phyloP scores from a whole-genome alignment of 2,888 invertebrate genomes.

The Melieria omissa region DNA sequence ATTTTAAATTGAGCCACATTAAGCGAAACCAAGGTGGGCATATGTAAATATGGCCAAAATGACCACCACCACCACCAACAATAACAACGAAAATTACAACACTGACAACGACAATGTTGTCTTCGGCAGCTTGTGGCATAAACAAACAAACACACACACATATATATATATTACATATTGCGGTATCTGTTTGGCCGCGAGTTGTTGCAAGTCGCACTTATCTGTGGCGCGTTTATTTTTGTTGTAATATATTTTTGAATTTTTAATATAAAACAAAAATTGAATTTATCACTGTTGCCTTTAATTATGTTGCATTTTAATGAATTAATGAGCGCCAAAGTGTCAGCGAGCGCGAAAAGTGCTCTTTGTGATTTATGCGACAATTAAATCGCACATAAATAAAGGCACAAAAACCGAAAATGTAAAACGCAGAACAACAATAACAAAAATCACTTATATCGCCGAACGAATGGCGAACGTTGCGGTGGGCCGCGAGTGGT shows the following conservation, averaged over 20 bases:
- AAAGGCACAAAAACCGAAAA: too few species aligned
- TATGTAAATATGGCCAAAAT: neutral
- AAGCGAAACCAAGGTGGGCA: neutral
- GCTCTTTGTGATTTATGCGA: slow-evolving; percentile 26
- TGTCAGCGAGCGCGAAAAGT: slow-evolving; percentile 38
- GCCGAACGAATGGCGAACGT: too few species aligned
- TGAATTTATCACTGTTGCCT: slow-evolving; percentile 37
- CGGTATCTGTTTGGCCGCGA: neutral
- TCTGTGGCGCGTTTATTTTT: neutral
- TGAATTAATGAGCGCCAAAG: slow-evolving; percentile 48
- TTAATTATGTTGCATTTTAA: slow-evolving; percentile 40
- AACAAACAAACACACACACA: too few species aligned
- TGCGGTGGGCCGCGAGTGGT: too few species aligned
- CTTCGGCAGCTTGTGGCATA: neutral
- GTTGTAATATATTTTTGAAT: neutral
- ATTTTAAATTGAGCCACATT: slow-evolving; percentile 16
- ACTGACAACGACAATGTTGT: neutral
- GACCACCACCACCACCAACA: too few species aligned
- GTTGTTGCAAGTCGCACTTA: neutral
- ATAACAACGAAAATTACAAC: too few species aligned
- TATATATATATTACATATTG: neutral
- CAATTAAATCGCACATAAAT: neutral
- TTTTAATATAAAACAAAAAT: slow-evolving; percentile 13
- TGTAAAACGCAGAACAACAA: too few species aligned
- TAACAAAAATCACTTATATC: too few species aligned